Evolutionary conservation across 2,888 invertebrate genomes (phyloP).

Genomic region (Philhelius pedissequus): DNA sequence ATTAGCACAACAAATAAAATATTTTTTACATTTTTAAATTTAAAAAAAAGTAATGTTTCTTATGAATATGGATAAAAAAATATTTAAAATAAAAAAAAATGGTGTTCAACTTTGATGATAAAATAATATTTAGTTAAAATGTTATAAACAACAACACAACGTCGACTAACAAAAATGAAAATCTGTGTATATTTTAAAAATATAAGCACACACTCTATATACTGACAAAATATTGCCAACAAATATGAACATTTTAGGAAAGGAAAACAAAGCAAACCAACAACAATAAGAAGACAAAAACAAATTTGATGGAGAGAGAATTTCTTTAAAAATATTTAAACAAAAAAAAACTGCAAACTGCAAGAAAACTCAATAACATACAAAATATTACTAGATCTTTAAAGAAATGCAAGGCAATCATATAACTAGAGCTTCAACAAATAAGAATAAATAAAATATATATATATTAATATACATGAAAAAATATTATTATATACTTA

Average conservation of each 20-base stretch:
- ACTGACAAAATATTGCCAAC: conserved; percentile 60
- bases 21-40: conserved; percentile 64
- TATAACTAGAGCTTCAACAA: conserved; percentile 78
- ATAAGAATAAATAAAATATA: conserved; percentile 70
- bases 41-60: conserved; percentile 47
- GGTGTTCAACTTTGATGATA: conserved; percentile 62
- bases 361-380: conserved; percentile 60
- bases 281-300: conserved; percentile 55
- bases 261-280: conserved; percentile 64
- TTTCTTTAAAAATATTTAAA: conserved; percentile 62
- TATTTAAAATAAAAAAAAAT: conserved; percentile 33
- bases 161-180: conserved; percentile 16
- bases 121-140: conserved; percentile 16
- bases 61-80: conserved; percentile 56
- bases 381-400: conserved; percentile 71
- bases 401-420: conserved; percentile 79
- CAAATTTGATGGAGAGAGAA: conserved; percentile 75
- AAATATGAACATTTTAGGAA: conserved; percentile 32
- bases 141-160: conserved; percentile 1
- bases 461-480: conserved; percentile 80
- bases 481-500: conserved; percentile 69
- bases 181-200: conserved; percentile 49
- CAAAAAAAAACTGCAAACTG: conserved; percentile 11
- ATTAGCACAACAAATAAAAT: conserved; percentile 50
- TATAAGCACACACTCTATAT: conserved; percentile 30